Conservation (phyloP, 2,113 vertebrate genomes). For the Ciconia boyciana region DNA sequence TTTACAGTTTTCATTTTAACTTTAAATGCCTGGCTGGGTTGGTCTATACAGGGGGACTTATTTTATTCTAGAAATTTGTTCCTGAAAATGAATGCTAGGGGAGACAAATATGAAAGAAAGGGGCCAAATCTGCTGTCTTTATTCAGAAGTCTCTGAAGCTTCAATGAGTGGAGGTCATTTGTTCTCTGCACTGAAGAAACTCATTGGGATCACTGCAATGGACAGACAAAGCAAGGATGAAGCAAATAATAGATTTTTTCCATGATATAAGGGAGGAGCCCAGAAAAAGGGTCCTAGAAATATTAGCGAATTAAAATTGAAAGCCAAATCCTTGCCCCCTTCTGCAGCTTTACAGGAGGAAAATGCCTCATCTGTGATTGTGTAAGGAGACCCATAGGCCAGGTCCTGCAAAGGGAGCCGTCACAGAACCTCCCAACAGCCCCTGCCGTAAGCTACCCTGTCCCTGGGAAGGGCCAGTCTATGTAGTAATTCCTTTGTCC, state of each 20-base stretch:
- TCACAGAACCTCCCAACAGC: not conserved
- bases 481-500: not conserved
- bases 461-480: not conserved
- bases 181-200: not conserved
- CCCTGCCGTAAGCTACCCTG: not conserved
- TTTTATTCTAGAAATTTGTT: conserved; percentile 6
- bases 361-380: not conserved
- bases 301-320: not conserved
- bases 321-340: not conserved
- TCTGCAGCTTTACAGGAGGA: not conserved
- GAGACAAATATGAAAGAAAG: not conserved
- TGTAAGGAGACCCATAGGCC: not conserved
- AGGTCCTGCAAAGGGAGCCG: not conserved
- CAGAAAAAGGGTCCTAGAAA: not conserved
- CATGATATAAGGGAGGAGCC: not conserved
- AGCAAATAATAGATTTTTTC: not conserved
- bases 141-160: not conserved
- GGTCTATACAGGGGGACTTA: not conserved
- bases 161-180: not conserved
- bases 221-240: not conserved
- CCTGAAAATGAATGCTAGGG: not conserved
- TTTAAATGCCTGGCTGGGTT: conserved; percentile 39
- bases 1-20: conserved; percentile 26
- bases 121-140: not conserved
- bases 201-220: not conserved